Evolutionary conservation across 1,140 invertebrate genomes (phyloP), one percentile per base, ranked within the genome.

Genomic region (Ceratina australensis): DNA sequence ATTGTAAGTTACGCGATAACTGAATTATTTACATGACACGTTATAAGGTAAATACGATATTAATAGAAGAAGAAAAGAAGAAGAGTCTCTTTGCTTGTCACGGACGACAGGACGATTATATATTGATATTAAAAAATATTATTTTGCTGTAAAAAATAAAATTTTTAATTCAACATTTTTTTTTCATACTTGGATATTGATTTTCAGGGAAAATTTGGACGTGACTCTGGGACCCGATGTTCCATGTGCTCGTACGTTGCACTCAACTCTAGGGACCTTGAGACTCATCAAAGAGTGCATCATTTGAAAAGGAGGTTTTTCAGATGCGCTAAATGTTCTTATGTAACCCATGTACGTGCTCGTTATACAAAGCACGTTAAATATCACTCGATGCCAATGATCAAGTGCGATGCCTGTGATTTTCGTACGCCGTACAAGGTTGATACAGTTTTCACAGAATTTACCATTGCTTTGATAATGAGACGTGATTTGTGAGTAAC

Each of bases 291-390:
- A 79, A 89, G 90, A 42, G 84, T 92, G 3, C 92, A 93, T 61
- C 93, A 93, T 78, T 79, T 93, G 49, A 93, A 93, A 77, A 89
- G 95, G 66, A 93, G 93, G 67, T 97, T 97, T 89, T 98, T 97
- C 92, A 94, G 96, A 16, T 98, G 97, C 90, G 94, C 94, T 73
- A 97, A 98, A 90, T 98, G 98, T 90, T 95, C 95, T 80, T 98
- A 98, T 89, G 95, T 96, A 72, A 98, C 97, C 0, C 96, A 98
- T 88, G 96, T 98, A 80, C 96, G 96, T 87, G 95, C 96, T 2
- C 94, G 98, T 61, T 98, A 96, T 89, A 98, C 97, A 49, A 98
- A 98, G 89, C 98, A 98, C 88, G 96, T 98, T n/a, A 98, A 98
- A 87, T 97, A 98, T 87, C 97, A 98, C 91, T 97, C 96, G 54